phyloP scores from a whole-genome alignment of 2,888 invertebrate species.

The Conus canariensis region DNA sequence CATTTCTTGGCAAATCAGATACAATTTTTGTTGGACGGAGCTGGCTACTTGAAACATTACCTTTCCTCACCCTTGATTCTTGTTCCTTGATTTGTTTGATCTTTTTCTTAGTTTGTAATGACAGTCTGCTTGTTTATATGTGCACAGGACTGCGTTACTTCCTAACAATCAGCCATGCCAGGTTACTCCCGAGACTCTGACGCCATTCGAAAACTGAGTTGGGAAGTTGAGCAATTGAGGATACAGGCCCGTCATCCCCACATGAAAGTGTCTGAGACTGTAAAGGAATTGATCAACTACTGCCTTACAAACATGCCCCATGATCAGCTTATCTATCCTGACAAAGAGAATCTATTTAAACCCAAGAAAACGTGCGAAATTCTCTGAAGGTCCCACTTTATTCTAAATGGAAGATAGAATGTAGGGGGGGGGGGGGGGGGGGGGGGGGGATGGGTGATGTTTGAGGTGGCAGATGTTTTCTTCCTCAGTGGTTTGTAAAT shows the following conservation, averaged over 20 bases:
- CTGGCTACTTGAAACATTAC: too few species aligned
- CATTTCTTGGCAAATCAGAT: too few species aligned
- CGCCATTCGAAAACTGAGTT: slow-evolving; percentile 67
- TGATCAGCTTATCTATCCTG: slow-evolving; percentile 73
- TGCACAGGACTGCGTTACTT: slow-evolving; percentile 42
- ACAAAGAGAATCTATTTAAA: slow-evolving; percentile 76
- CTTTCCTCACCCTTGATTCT: background rate
- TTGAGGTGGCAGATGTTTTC: too few species aligned
- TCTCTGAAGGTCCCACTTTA: slow-evolving; percentile 56
- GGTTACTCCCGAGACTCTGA: slow-evolving; percentile 57
- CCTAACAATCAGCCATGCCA: slow-evolving; percentile 50
- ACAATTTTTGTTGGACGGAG: too few species aligned
- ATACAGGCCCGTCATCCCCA: slow-evolving; percentile 66
- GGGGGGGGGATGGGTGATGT: background rate
- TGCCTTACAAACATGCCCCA: slow-evolving; percentile 60
- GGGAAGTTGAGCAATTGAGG: slow-evolving; percentile 64
- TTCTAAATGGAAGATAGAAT: background rate
- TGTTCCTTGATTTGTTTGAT: background rate
- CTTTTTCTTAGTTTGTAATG: background rate
- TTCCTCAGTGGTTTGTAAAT: too few species aligned
- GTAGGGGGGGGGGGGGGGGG: background rate
- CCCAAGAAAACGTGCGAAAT: slow-evolving; percentile 74
- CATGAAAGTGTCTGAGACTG: slow-evolving; percentile 63
- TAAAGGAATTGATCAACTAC: slow-evolving; percentile 68
- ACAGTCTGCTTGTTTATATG: slow-evolving; percentile 17